These are phyloP conservation scores for Protophormia terraenovae DNA, from an alignment of 2,888 invertebrate species.

Conservation along the genomic window DNA sequence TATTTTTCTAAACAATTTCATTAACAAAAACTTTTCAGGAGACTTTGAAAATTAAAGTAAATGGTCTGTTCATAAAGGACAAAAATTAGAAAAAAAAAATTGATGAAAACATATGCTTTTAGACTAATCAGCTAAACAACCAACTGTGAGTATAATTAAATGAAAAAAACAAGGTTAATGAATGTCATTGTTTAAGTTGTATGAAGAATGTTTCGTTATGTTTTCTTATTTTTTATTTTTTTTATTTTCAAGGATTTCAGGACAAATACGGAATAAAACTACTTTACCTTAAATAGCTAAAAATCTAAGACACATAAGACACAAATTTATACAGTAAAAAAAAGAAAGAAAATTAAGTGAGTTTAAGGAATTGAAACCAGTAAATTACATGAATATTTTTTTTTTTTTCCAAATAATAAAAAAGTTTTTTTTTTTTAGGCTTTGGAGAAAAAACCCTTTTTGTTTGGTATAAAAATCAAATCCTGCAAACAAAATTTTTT, in stretches of 20 bases:
- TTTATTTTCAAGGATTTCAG: too few relatives aligned
- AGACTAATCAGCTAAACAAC: constrained; percentile 56
- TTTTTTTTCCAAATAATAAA: too few relatives aligned
- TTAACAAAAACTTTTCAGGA: neutral
- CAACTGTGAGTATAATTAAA: neutral
- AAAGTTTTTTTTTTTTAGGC: too few relatives aligned
- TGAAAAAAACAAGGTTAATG: constrained; percentile 47
- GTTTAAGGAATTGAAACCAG: too few relatives aligned
- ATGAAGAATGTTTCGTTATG: neutral
- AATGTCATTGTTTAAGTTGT: constrained; percentile 37
- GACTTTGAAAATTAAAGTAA: neutral
- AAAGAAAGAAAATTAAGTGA: too few relatives aligned
- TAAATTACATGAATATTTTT: too few relatives aligned
- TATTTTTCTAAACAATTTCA: neutral
- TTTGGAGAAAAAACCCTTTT: neutral
- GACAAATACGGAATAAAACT: neutral
- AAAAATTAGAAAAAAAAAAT: neutral
- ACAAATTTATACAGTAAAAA: too few relatives aligned
- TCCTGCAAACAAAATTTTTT: too few relatives aligned
- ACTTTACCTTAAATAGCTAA: too few relatives aligned
- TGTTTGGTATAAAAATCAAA: too few relatives aligned
- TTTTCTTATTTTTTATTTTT: too few relatives aligned
- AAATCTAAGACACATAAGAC: too few relatives aligned
- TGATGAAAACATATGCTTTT: constrained; percentile 53
- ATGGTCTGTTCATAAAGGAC: neutral